phyloP scores from a whole-genome alignment of 2,888 invertebrate species.

The Scotopteryx bipunctaria region DNA sequence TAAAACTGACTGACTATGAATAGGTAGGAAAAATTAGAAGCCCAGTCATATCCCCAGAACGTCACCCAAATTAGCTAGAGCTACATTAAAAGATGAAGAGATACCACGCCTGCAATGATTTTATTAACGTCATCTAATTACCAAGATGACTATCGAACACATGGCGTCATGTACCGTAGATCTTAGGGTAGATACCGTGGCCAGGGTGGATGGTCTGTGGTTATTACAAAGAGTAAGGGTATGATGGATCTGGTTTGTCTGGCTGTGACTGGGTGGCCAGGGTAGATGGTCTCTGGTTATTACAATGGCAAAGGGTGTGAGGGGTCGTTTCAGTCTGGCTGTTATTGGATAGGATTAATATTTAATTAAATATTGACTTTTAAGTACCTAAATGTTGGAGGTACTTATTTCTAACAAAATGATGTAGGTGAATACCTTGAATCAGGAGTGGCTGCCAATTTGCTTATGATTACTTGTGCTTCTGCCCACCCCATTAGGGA shows the following conservation, averaged over 20 bases:
- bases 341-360: not conserved
- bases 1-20: no score
- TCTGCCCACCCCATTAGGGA: no score
- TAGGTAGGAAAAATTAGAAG: no score
- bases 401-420: no score
- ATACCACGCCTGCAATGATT: conserved; percentile 63
- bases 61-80: conserved; percentile 1
- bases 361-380: not conserved
- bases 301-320: no score
- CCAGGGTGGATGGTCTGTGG: conserved; percentile 14
- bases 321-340: no score
- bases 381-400: no score
- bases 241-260: not conserved
- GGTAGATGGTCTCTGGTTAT: no score
- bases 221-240: not conserved
- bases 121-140: conserved; percentile 79
- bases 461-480: no score
- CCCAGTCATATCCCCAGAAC: conserved; percentile 1
- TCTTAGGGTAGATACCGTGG: conserved; percentile 53
- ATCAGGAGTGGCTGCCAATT: no score
- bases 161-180: conserved; percentile 55
- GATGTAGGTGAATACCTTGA: no score
- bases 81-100: conserved; percentile 44
- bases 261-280: not conserved
- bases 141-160: conserved; percentile 71